These are phyloP conservation scores for Plumapathes pennacea DNA, from an alignment of 92 coral and sea anemone genomes.

Conservation along the genomic window DNA sequence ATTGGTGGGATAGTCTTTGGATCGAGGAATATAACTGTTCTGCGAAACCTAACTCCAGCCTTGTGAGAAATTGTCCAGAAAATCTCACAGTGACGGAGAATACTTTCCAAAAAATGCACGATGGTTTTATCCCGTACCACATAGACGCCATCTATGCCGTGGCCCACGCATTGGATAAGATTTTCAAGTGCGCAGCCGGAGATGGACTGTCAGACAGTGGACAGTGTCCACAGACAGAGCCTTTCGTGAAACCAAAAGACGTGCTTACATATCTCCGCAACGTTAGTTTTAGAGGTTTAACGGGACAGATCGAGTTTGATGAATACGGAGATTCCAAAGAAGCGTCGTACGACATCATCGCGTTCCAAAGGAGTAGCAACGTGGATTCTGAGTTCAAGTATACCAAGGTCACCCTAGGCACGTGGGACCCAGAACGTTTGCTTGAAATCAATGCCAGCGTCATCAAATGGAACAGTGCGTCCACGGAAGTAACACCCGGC, in stretches of 20 bases:
- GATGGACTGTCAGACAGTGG: constrained; percentile 14
- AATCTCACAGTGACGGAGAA: neutral
- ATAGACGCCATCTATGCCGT: constrained; percentile 62
- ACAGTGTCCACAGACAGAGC: constrained; percentile 48
- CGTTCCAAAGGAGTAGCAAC: constrained; percentile 21
- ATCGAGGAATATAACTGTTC: constrained; percentile 40
- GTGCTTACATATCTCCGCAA: constrained; percentile 47
- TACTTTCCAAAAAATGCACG: constrained; percentile 21
- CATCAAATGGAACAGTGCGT: constrained; percentile 42
- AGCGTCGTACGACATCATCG: constrained; percentile 59
- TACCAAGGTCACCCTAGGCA: constrained; percentile 26
- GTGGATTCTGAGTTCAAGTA: neutral
- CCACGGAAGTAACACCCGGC: neutral
- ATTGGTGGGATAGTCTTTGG: constrained; percentile 61
- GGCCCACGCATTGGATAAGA: constrained; percentile 48
- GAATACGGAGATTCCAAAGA: constrained; percentile 51
- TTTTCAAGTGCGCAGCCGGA: constrained; percentile 38
- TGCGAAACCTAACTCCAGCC: neutral
- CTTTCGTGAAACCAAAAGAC: constrained; percentile 51
- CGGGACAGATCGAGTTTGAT: constrained; percentile 59
- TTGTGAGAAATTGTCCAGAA: too few species aligned
- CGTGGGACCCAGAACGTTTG: constrained; percentile 25
- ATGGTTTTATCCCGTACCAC: constrained; percentile 42
- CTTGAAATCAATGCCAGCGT: constrained; percentile 13
- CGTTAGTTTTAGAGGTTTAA: constrained; percentile 43